Conservation (phyloP, 1,140 invertebrate genomes). For the Agrypnia vestita region DNA sequence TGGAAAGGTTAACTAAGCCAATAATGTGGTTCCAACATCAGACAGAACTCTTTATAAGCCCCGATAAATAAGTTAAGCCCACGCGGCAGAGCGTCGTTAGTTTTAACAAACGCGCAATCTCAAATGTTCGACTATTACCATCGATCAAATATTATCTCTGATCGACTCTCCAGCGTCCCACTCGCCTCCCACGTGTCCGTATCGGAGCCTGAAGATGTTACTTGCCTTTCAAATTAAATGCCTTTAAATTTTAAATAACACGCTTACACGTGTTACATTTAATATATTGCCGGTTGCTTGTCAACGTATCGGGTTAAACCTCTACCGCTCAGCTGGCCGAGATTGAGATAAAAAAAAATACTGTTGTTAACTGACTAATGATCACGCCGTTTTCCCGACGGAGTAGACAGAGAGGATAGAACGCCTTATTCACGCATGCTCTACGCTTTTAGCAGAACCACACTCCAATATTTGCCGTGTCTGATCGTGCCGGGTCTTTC, state of each 20-base stretch:
- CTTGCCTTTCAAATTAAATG: conserved; percentile 44
- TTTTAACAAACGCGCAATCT: conserved; percentile 56
- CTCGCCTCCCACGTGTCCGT: conserved; percentile 13
- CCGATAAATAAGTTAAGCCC: conserved; percentile 24
- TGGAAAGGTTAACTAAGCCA: too few species aligned
- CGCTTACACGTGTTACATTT: conserved; percentile 31
- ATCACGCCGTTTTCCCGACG: too few species aligned
- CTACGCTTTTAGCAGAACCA: too few species aligned
- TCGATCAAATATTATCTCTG: conserved; percentile 60
- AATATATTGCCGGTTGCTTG: conserved; percentile 1
- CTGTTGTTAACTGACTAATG: too few species aligned
- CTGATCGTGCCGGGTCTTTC: too few species aligned
- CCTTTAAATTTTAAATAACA: conserved; percentile 44
- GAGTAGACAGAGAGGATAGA: too few species aligned
- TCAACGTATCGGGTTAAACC: conserved; percentile 7
- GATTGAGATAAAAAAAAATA: too few species aligned
- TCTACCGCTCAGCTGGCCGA: neutral
- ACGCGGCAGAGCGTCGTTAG: conserved; percentile 44
- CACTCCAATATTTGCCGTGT: too few species aligned
- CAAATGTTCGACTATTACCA: conserved; percentile 57
- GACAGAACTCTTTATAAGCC: too few species aligned
- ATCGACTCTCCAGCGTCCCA: conserved; percentile 40
- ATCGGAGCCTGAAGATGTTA: conserved; percentile 26
- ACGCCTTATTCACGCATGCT: too few species aligned
- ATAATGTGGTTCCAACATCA: too few species aligned